A percentile compares a stretch with the other conserved stretches of the same genome.
Conservation (phyloP, 2,113 vertebrate species). For the Gymnogyps californianus region DNA sequence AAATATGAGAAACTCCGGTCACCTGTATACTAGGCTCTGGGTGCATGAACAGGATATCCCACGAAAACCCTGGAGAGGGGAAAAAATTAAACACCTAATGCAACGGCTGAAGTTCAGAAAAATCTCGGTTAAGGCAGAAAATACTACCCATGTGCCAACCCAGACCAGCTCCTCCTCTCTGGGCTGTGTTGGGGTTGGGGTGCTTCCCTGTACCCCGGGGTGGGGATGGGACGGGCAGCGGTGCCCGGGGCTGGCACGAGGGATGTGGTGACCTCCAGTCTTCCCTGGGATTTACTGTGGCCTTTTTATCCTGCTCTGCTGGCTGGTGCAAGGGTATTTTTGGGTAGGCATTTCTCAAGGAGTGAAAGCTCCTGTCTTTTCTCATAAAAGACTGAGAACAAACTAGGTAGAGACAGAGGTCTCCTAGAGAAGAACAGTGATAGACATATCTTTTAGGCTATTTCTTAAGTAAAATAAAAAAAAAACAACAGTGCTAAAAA, state of each 20-base stretch:
- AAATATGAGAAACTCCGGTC: not conserved
- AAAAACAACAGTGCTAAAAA: fast-evolving
- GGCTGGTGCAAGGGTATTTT: not conserved
- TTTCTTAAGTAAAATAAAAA: not conserved
- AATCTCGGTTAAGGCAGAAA: not conserved
- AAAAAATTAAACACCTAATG: not conserved
- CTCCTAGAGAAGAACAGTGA: not conserved
- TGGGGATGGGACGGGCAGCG: not conserved
- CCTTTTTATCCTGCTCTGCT: not conserved
- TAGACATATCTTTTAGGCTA: not conserved
- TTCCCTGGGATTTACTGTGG: not conserved
- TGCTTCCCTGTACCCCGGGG: fast-evolving
- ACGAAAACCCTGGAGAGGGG: not conserved
- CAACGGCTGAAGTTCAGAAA: not conserved
- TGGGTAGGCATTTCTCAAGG: not conserved
- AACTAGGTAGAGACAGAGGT: not conserved
- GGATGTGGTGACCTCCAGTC: not conserved
- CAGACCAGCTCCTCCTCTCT: not conserved
- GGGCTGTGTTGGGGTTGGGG: not conserved
- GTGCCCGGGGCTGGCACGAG: not conserved
- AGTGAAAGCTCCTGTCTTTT: not conserved
- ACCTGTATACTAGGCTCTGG: not conserved
- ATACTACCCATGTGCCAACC: fast-evolving
- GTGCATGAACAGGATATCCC: conserved; percentile 37
- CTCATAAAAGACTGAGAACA: not conserved